Percentiles rank a stretch among this genome's conserved stretches.
phyloP scores from a whole-genome alignment of 2,797 vertebrate genomes.

The Neostethus bicornis region DNA sequence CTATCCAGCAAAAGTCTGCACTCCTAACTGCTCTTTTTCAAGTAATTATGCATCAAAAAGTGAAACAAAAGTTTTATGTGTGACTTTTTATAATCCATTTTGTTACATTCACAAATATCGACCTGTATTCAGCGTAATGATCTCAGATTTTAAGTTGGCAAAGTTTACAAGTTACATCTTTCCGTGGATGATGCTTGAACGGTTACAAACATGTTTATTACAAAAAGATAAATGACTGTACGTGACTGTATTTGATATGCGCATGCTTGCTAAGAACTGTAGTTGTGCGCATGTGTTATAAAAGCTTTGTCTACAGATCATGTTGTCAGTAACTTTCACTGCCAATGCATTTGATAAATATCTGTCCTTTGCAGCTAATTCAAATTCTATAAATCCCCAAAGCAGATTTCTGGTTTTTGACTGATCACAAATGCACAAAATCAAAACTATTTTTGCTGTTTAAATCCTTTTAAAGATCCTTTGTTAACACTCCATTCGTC shows the following conservation, averaged over 20 bases:
- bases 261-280: conserved; percentile 1
- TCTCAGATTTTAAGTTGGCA: not conserved
- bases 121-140: not conserved
- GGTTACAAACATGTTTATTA: not conserved
- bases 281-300: conserved; percentile 21
- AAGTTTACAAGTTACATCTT: too few relatives aligned
- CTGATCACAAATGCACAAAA: conserved; percentile 39
- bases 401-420: conserved; percentile 63
- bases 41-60: too few relatives aligned
- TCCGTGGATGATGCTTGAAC: not conserved
- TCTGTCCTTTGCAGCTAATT: conserved; percentile 23
- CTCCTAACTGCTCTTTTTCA: too few relatives aligned
- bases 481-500: conserved; percentile 47
- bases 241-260: not conserved
- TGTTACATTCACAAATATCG: conserved; percentile 1
- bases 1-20: too few relatives aligned
- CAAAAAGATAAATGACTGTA: not conserved
- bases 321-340: conserved; percentile 24
- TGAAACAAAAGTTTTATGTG: too few relatives aligned
- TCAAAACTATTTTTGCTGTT: conserved; percentile 42
- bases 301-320: conserved; percentile 25
- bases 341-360: conserved; percentile 19
- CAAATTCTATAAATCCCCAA: conserved; percentile 21
- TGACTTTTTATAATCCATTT: too few relatives aligned
- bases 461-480: conserved; percentile 63